Evolutionary conservation across 2,113 vertebrate species (phyloP), one percentile per base, ranked within the genome.

Genomic region (Chascanopsetta lugubris): DNA sequence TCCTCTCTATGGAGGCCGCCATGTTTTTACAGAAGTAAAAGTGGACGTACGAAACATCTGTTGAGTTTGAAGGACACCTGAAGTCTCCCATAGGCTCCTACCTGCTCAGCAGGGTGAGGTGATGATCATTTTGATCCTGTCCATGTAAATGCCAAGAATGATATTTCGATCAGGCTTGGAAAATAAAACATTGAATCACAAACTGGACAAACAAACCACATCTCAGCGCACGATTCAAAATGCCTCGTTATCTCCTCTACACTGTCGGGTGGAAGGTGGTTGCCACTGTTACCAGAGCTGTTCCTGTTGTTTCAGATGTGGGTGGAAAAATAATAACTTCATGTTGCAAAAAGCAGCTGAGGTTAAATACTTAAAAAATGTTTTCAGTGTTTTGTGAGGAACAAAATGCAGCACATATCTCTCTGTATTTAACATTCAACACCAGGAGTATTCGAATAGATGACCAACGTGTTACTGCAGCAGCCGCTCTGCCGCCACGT

Each of bases 401-500:
- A 50, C 6, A 45, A 46, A 25, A 24, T 13, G 8, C 7, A 2
- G n/a, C 5, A 42, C 15, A n/a, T 17, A 3, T 22, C 20, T 20
- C 21, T 22, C 17, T 17, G n/a, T 61, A 61, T 7, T 21, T 17
- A 43, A 21, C 10, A 22, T 46, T 5, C 26, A 54, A 46, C 47
- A 51, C 27, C 25, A 38, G 13, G n/a, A 22, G 12, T 54, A 15
- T 24, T 9, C 24, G 18, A 42, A 9, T 10, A 24, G 10, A 12
- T 20, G 9, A 11, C 7, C 26, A 6, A 22, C 25, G 25, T 69
- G 59, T 66, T 25, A 58, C 0, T 38, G 57, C 24, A 38, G 29
- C 40, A 27, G 48, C 38, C 55, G 46, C 9, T 61, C 43, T 45
- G 57, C 66, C 20, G 43, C 30, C 54, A 32, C 34, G 27, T 56